phyloP scores from a whole-genome alignment of 2,888 invertebrate genomes.

The Trichacis sp. region DNA sequence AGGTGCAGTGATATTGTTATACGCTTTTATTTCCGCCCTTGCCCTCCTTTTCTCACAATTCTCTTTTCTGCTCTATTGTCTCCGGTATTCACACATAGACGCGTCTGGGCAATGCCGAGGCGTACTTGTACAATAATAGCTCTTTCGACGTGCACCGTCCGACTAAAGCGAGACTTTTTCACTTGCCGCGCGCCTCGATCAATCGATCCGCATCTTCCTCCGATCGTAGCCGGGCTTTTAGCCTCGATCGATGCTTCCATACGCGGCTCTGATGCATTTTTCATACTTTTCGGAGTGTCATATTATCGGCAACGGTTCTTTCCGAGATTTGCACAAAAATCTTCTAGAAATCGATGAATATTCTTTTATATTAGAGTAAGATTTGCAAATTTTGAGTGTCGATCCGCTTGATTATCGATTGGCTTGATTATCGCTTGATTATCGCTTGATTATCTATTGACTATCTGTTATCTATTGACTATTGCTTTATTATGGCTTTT shows the following conservation, averaged over 20 bases:
- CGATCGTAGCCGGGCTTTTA: conserved; percentile 34
- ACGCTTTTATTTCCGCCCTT: conserved; percentile 34
- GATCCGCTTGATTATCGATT: no score
- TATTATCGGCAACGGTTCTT: no score
- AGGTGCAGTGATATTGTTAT: conserved; percentile 33
- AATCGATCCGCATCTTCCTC: conserved; percentile 40
- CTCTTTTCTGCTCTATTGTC: conserved; percentile 26
- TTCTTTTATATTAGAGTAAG: no score
- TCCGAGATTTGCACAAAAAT: no score
- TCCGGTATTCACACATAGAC: conserved; percentile 19
- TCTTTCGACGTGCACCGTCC: conserved; percentile 21
- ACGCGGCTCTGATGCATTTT: conserved; percentile 46
- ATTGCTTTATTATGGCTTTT: no score
- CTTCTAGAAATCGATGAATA: no score
- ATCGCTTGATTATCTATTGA: no score
- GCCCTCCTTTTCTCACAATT: conserved; percentile 32
- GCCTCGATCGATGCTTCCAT: conserved; percentile 36
- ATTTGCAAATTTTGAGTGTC: no score
- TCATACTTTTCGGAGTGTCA: no score
- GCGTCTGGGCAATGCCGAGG: conserved; percentile 15
- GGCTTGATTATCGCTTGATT: no score
- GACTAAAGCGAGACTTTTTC: conserved; percentile 40
- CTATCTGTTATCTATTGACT: no score
- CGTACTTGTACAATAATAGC: conserved; percentile 34
- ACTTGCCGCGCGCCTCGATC: conserved; percentile 33